Evolutionary conservation across 2,113 vertebrate species (phyloP), one percentile per base, ranked within the genome.

Genomic region (Prochilodus magdalenae): DNA sequence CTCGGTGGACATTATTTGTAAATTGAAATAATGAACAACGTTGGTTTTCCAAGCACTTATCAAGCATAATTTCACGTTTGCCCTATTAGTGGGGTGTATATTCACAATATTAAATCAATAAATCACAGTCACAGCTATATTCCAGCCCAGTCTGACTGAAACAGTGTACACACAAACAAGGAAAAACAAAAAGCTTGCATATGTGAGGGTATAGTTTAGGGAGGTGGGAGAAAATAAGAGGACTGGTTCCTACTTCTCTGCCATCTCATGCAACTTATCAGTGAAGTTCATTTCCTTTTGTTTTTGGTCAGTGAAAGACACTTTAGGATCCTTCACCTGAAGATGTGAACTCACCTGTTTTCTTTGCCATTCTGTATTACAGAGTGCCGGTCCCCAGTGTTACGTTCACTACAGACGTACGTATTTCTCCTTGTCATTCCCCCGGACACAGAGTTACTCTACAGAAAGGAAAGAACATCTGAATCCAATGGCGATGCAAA

Each of bases 391-490:
- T 98, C 97, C 0, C 93, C 73, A 66, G 92, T 91, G 0, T 94
- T 90, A 20, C 96, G 93, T 77, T 98, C 97, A 0, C 96, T 96
- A 73, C 97, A 98, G 24, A 97, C 97, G 0, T 98, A 97, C 0
- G 97, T 98, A 90, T 98, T 98, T 59, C 97, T 92, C 40, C 97
- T 94, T 18, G 94, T 95, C 97, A 98, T 98, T 83, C 95, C 94
- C 73, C 95, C 96, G 0, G 96, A 93, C 1, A 95, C 95, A 36
- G 95, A 91, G 88, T 94, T 96, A 79, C 94, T 96, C 96, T 97
- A 92, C 1, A 63, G 53, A 59, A 62, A 59, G 0, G 57, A 3
- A 65, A 36, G 5, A 49, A n/a, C 49, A 29, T 69, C 22, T 70
- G 30, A 79, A 57, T 27, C 0, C 51, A 59, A 53, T 27, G 15